phyloP scores from a whole-genome alignment of 2,888 invertebrate species.

The Cepaea hortensis region DNA sequence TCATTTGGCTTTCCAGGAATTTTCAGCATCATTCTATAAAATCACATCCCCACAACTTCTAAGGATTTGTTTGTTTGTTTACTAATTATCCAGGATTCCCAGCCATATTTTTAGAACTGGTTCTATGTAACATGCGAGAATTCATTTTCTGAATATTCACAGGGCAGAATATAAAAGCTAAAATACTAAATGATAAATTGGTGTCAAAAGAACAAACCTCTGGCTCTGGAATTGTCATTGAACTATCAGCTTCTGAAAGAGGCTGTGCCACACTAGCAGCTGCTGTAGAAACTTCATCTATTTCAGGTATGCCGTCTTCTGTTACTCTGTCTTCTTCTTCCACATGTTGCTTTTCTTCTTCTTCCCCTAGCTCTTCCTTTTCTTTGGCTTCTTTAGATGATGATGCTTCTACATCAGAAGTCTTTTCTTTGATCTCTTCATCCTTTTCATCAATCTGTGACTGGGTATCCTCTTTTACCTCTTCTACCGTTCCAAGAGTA shows the following conservation, averaged over 20 bases:
- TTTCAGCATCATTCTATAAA: no score
- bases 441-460: background rate
- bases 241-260: no score
- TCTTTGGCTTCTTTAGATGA: background rate
- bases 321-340: constrained; percentile 51
- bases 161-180: no score
- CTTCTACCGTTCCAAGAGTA: background rate
- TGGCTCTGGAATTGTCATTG: constrained; percentile 46
- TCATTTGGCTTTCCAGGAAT: no score
- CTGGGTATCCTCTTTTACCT: background rate
- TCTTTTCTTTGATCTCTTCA: background rate
- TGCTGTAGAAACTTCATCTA: constrained; percentile 48
- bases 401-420: background rate
- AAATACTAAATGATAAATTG: no score
- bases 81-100: no score
- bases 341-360: constrained; percentile 53
- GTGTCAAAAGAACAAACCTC: constrained; percentile 42
- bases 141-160: no score
- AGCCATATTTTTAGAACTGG: no score
- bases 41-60: no score
- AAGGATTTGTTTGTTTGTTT: no score
- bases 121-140: no score
- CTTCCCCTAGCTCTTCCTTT: constrained; percentile 38
- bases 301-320: constrained; percentile 11
- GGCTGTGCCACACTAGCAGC: background rate